Evolutionary conservation across 2,888 invertebrate genomes (phyloP).

Genomic region (Drosophila ochracea): DNA sequence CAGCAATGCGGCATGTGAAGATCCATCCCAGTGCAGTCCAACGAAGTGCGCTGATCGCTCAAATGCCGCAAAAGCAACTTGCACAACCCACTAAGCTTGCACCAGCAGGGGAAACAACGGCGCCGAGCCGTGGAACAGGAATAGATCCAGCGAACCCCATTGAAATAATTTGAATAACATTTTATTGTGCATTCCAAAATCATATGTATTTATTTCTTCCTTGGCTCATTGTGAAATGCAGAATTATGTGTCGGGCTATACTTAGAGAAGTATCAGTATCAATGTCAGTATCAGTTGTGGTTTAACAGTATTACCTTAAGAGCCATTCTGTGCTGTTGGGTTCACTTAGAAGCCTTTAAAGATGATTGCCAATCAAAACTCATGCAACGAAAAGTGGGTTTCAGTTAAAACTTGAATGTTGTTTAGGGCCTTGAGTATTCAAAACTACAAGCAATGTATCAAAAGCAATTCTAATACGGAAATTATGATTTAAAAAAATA

Average conservation of each 20-base stretch:
- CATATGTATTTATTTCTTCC: neutral
- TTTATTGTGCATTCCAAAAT: neutral
- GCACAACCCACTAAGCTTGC: too few relatives aligned
- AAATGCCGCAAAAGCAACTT: too few relatives aligned
- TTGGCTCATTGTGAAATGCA: neutral
- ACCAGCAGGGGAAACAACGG: too few relatives aligned
- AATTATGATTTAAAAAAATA: too few relatives aligned
- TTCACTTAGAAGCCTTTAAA: neutral
- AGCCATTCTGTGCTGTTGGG: neutral
- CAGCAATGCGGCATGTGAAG: conserved; percentile 8
- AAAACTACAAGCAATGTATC: neutral
- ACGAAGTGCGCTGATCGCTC: neutral
- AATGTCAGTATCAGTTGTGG: neutral
- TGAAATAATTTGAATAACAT: neutral
- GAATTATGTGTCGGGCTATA: neutral
- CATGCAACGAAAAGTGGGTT: neutral
- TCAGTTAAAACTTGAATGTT: neutral
- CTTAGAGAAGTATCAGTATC: neutral
- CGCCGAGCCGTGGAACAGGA: too few relatives aligned
- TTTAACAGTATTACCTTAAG: neutral
- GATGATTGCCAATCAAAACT: neutral
- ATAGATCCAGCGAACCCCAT: neutral
- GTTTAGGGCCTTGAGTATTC: neutral
- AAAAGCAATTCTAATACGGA: neutral
- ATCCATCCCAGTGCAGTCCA: neutral